These are phyloP conservation scores for Neocrepidodera transversa DNA, from an alignment of 2,888 invertebrate genomes.

Conservation along the genomic window DNA sequence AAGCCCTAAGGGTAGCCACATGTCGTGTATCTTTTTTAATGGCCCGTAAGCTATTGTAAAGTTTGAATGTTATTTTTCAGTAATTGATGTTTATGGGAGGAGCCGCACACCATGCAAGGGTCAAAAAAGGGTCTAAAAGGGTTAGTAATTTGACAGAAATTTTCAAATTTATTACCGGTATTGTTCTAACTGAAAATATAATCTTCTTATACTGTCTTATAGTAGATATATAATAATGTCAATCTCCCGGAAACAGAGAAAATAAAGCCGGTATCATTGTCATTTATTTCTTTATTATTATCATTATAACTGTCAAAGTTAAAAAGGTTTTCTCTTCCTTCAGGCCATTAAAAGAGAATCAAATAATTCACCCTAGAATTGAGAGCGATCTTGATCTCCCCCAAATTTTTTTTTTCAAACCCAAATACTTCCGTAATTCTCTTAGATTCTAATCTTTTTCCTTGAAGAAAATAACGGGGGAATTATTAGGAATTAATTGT, in stretches of 20 bases:
- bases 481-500: constrained; percentile 29
- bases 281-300: background rate
- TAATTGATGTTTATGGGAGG: constrained; percentile 37
- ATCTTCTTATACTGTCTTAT: too few species aligned
- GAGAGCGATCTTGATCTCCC: constrained; percentile 9
- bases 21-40: constrained; percentile 44
- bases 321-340: background rate
- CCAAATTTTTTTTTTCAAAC: constrained; percentile 12
- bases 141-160: constrained; percentile 27
- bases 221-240: too few species aligned
- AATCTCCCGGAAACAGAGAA: too few species aligned
- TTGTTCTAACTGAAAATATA: background rate
- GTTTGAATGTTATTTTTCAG: constrained; percentile 38
- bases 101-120: constrained; percentile 6
- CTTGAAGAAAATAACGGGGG: constrained; percentile 1
- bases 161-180: background rate
- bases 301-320: constrained; percentile 15
- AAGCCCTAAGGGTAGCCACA: constrained; percentile 38
- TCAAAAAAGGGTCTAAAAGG: constrained; percentile 7
- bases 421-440: constrained; percentile 6
- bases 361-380: constrained; percentile 4
- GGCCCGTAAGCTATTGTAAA: constrained; percentile 41
- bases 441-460: constrained; percentile 12
- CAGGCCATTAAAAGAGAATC: constrained; percentile 8
- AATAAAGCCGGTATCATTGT: too few species aligned